Evolutionary conservation across 2,888 invertebrate species (phyloP), one percentile per base, ranked within the genome.

Genomic region (Heliconius erato): DNA sequence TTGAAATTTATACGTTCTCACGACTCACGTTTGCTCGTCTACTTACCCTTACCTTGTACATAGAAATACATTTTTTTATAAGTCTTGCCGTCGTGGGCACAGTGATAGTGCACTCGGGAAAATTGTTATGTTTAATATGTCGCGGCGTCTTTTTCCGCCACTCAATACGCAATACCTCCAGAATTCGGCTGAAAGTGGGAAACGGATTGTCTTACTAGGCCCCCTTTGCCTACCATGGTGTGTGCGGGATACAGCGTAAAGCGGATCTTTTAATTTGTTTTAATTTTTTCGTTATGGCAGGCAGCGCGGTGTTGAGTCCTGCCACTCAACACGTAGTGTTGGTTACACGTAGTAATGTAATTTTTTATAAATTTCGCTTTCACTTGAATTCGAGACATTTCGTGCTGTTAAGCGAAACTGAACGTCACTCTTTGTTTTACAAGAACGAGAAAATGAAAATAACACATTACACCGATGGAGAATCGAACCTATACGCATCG

Each of bases 1-100:
- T 79, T 82, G 84, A 83, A 84, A 84, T 65, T 77, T 76, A 83
- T 82, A 69, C 81, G 80, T 82, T 85, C 85, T 77, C 85, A 81
- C 86, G 49, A 49, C 32, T 72, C 19, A 72, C n/a, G 67, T 54
- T 28, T 59, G 49, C 69, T 71, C 63, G 14, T 59, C 11, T 28
- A 19, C 19, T 78, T 67, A 44, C 4, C n/a, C 19, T 40, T 44
- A 26, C 65, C 9, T 6, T 23, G 65, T 67, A 65, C 19, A 26
- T 76, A 28, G 35, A 44, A 40, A 71, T 71, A 44, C n/a, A 5
- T 19, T 6, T 40, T 74, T 59, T 74, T 32, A 12, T 59, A 23
- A 67, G 26, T 65, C 12, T 59, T 59, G 5, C 3, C 14, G 12
- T 59, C 35, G n/a, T n/a, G n/a, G n/a, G n/a, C n/a, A 59, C 7